These are phyloP conservation scores for Spodoptera litura DNA, from an alignment of 1,140 invertebrate genomes.

Conservation along the genomic window DNA sequence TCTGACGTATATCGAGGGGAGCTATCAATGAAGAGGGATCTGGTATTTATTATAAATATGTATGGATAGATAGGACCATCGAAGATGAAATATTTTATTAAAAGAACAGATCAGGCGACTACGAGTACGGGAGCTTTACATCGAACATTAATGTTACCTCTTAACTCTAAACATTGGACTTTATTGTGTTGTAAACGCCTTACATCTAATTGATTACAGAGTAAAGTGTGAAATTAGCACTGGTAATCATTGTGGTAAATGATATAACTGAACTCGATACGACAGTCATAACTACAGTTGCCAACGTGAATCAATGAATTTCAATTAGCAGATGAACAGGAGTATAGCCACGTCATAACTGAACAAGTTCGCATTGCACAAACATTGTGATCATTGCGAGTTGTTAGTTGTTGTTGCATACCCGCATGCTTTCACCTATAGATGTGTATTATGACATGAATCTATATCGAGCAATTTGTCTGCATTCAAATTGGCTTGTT, in stretches of 20 bases:
- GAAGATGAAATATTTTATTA: constrained; percentile 20
- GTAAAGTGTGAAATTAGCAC: constrained; percentile 8
- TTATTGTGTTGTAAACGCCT: background rate
- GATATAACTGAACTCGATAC: constrained; percentile 14
- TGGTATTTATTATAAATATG: constrained; percentile 14
- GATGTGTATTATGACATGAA: constrained; percentile 21
- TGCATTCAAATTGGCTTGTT: background rate
- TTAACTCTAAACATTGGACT: background rate
- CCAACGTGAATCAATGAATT: constrained; percentile 60
- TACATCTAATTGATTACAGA: background rate
- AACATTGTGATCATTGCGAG: constrained; percentile 54
- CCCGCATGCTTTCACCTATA: constrained; percentile 52
- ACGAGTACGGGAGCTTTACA: background rate
- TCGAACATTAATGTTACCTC: background rate
- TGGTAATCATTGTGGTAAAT: background rate
- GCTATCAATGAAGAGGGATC: constrained; percentile 5
- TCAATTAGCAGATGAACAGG: constrained; percentile 58
- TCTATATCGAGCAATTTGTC: constrained; percentile 14
- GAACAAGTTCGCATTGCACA: constrained; percentile 54
- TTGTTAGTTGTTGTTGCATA: constrained; percentile 64
- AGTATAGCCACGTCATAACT: constrained; percentile 43
- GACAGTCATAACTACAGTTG: background rate
- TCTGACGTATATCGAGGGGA: constrained; percentile 55
- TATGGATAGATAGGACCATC: background rate
- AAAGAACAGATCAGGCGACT: background rate